Percentiles rank a stretch among this genome's conserved stretches.
phyloP scores from a whole-genome alignment of 2,797 vertebrate species.

The Garrulus glandarius region DNA sequence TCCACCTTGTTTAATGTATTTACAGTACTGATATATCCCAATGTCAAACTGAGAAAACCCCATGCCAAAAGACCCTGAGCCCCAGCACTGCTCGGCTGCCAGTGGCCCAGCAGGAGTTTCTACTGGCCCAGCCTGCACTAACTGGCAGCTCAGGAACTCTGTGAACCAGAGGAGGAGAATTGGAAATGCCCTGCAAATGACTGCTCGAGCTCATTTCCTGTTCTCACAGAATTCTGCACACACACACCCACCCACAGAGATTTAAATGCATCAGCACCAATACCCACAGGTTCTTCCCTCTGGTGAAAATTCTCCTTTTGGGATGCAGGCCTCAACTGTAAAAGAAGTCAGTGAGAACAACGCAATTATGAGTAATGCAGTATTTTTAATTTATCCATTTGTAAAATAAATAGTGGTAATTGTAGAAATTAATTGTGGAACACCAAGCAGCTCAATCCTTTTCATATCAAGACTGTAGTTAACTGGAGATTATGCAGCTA shows the following conservation, averaged over 20 bases:
- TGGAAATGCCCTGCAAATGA: background rate
- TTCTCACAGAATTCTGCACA: background rate
- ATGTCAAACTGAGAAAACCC: background rate
- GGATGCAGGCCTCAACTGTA: background rate
- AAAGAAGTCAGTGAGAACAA: background rate
- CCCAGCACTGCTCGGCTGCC: fast-evolving
- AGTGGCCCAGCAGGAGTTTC: background rate
- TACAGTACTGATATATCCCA: background rate
- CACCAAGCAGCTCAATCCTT: background rate
- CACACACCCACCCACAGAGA: background rate
- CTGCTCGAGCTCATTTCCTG: background rate
- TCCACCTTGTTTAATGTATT: background rate
- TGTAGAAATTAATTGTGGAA: background rate
- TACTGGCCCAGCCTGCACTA: background rate
- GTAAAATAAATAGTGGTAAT: background rate
- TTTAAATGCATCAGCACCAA: background rate
- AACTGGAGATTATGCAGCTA: background rate
- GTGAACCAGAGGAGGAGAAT: background rate
- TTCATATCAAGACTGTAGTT: background rate
- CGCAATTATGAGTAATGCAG: fast-evolving
- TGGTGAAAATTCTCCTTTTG: background rate
- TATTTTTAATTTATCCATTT: background rate
- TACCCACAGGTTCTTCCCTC: background rate
- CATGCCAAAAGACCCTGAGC: background rate
- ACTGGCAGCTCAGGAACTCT: background rate